phyloP scores from a whole-genome alignment of 2,888 invertebrate species.

The Synanthedon formicaeformis region DNA sequence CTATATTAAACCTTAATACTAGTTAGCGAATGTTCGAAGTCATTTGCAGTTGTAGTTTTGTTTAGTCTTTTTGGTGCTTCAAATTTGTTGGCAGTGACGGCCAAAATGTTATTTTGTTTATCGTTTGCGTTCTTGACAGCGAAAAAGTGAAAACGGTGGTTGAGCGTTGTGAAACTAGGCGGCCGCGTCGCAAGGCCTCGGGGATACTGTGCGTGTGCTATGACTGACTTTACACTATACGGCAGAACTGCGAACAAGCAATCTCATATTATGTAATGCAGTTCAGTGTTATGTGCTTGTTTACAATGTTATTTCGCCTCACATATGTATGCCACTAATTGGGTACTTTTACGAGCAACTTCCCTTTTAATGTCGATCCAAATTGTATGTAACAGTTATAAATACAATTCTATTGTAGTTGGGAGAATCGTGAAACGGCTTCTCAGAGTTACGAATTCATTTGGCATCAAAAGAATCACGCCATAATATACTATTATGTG shows the following conservation, averaged over 20 bases:
- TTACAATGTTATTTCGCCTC: neutral
- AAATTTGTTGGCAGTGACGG: slow-evolving; percentile 49
- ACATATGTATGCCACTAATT: neutral
- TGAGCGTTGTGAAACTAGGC: slow-evolving; percentile 62
- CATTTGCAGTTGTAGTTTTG: slow-evolving; percentile 15
- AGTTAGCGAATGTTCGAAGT: slow-evolving; percentile 26
- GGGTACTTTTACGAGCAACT: neutral
- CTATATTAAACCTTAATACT: slow-evolving; percentile 37
- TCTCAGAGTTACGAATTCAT: too few relatives aligned
- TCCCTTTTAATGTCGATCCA: neutral
- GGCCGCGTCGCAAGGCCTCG: slow-evolving; percentile 25
- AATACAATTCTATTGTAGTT: too few relatives aligned
- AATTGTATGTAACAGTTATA: neutral
- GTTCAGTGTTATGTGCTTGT: neutral
- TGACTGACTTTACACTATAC: slow-evolving; percentile 7
- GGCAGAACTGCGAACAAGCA: slow-evolving; percentile 27
- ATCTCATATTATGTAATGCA: slow-evolving; percentile 7
- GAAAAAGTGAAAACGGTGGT: slow-evolving; percentile 70
- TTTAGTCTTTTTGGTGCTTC: slow-evolving; percentile 25
- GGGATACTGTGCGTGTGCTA: slow-evolving; percentile 10
- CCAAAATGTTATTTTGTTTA: slow-evolving; percentile 69
- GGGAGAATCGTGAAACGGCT: too few relatives aligned
- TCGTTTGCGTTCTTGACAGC: slow-evolving; percentile 69
- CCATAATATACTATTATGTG: slow-evolving; percentile 4
- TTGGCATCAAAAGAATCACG: neutral